phyloP scores from a whole-genome alignment of 2,797 vertebrate species.

The Micromesistius poutassou region DNA sequence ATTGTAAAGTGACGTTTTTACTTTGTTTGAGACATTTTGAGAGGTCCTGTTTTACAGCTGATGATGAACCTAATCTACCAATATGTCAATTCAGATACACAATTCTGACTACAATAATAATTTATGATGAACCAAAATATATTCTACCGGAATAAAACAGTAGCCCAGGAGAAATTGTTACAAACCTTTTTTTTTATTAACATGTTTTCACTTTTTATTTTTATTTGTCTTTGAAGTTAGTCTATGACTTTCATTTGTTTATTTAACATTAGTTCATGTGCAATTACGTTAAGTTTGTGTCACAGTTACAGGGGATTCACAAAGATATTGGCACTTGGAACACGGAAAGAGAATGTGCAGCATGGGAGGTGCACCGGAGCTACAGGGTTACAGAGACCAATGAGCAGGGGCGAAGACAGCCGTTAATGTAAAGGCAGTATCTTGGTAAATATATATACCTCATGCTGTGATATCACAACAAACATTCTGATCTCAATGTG shows the following conservation, averaged over 20 bases:
- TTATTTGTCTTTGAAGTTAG: conserved; percentile 74
- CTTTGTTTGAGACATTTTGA: too few relatives aligned
- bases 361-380: conserved; percentile 72
- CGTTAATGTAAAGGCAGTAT: conserved; percentile 65
- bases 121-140: background rate
- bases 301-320: conserved; percentile 86
- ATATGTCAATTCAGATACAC: background rate
- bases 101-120: background rate
- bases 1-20: too few relatives aligned
- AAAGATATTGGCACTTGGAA: conserved; percentile 90
- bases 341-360: conserved; percentile 79
- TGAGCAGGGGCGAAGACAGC: conserved; percentile 53
- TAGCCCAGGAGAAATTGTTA: conserved; percentile 73
- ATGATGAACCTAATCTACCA: too few relatives aligned
- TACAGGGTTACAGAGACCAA: conserved; percentile 69
- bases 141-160: background rate
- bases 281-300: conserved; percentile 88
- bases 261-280: conserved; percentile 92
- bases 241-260: conserved; percentile 75
- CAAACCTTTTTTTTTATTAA: conserved; percentile 86
- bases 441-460: conserved; percentile 79
- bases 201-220: conserved; percentile 15
- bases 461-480: conserved; percentile 82
- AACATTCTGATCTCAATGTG: conserved; percentile 77
- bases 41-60: too few relatives aligned